A percentile compares a stretch with the other conserved stretches of the same genome.
Evolutionary conservation across 2,113 vertebrate species (phyloP).

Genomic region (Eonycteris spelaea): DNA sequence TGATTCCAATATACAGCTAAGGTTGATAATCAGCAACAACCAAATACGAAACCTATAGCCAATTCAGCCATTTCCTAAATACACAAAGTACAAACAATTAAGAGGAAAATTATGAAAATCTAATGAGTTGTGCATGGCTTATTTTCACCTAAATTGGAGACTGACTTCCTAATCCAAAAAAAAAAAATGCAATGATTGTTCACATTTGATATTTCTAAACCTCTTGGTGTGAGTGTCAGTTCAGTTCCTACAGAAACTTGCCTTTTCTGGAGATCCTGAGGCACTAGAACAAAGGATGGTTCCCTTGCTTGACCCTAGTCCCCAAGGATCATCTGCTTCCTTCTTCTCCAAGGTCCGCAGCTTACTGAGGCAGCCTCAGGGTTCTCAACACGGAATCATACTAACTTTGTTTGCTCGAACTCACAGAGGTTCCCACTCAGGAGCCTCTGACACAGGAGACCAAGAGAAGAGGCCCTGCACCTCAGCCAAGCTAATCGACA

Average conservation of each 20-base stretch:
- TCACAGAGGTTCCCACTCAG: not conserved
- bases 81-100: conserved; percentile 5
- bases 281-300: not conserved
- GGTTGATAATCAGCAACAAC: not conserved
- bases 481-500: not conserved
- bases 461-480: not conserved
- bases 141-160: conserved; percentile 26
- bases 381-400: not conserved
- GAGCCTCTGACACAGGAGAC: not conserved
- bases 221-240: not conserved
- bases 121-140: not conserved
- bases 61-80: conserved; percentile 19
- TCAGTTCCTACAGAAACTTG: conserved; percentile 13
- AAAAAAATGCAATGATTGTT: not conserved
- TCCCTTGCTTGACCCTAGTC: not conserved
- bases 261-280: not conserved
- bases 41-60: not conserved
- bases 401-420: not conserved
- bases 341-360: not conserved
- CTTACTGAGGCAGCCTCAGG: not conserved
- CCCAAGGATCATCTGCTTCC: not conserved
- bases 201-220: conserved; percentile 35
- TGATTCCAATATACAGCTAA: not conserved
- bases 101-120: conserved; percentile 6
- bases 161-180: not conserved